phyloP scores from a whole-genome alignment of 1,140 invertebrate species.

The Halesus radiatus region DNA sequence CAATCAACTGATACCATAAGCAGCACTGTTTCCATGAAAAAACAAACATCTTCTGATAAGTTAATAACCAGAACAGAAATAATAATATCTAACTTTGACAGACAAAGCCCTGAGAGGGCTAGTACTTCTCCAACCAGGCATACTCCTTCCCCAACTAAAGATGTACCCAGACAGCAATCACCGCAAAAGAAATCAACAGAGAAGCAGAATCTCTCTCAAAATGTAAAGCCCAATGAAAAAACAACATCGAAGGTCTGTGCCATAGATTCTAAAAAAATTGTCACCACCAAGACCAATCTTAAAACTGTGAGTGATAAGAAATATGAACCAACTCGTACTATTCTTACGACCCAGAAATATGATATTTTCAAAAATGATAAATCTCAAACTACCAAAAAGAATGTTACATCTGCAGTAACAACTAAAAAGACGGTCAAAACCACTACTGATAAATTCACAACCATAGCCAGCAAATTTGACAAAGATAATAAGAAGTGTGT shows the following conservation, averaged over 20 bases:
- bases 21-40: neutral
- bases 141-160: slow-evolving; percentile 48
- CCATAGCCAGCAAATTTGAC: slow-evolving; percentile 25
- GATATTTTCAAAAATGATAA: slow-evolving; percentile 56
- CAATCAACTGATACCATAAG: neutral
- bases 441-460: slow-evolving; percentile 35
- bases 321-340: slow-evolving; percentile 50
- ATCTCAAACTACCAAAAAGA: slow-evolving; percentile 33
- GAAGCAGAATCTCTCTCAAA: slow-evolving; percentile 39
- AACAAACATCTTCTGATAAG: slow-evolving; percentile 26
- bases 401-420: slow-evolving; percentile 27
- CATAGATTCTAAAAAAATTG: slow-evolving; percentile 32
- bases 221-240: neutral
- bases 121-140: slow-evolving; percentile 8
- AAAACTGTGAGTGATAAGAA: slow-evolving; percentile 45
- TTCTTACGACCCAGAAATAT: slow-evolving; percentile 53
- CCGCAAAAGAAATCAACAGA: slow-evolving; percentile 40
- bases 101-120: slow-evolving; percentile 38
- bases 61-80: neutral
- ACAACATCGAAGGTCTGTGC: slow-evolving; percentile 8
- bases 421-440: slow-evolving; percentile 28
- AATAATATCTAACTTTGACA: neutral
- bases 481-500: slow-evolving; percentile 32
- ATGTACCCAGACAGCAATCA: slow-evolving; percentile 37
- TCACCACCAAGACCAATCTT: slow-evolving; percentile 32